These are phyloP conservation scores for Papilio machaon DNA, from an alignment of 1,140 invertebrate genomes.

Conservation along the genomic window DNA sequence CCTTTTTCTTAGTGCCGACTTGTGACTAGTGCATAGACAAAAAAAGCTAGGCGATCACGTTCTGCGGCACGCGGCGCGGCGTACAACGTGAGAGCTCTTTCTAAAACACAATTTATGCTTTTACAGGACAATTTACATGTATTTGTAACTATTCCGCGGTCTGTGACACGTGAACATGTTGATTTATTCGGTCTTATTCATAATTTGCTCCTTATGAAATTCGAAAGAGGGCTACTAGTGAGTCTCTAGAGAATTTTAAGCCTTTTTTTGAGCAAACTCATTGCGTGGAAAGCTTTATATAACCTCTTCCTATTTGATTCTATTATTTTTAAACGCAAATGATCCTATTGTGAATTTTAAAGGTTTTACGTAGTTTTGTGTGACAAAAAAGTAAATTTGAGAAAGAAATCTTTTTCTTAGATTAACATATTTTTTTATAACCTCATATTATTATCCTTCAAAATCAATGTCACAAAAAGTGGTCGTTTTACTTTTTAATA, in stretches of 20 bases:
- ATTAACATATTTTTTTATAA: not conserved
- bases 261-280: conserved; percentile 51
- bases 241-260: conserved; percentile 61
- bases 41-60: conserved; percentile 65
- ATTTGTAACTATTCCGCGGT: conserved; percentile 56
- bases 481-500: not conserved
- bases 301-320: conserved; percentile 51
- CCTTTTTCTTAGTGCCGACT: conserved; percentile 48
- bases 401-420: not conserved
- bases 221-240: conserved; percentile 64
- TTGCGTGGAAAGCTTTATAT: conserved; percentile 57
- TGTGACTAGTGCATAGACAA: conserved; percentile 51
- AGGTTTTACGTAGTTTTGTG: conserved; percentile 9
- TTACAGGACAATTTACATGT: conserved; percentile 61
- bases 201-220: conserved; percentile 65
- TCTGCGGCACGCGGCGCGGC: conserved; percentile 56
- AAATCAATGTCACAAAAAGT: not conserved
- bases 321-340: conserved; percentile 43
- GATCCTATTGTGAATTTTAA: conserved; percentile 21
- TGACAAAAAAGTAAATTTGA: conserved; percentile 2
- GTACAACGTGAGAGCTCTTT: conserved; percentile 70
- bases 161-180: conserved; percentile 52
- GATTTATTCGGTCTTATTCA: conserved; percentile 68
- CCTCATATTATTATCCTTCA: not conserved
- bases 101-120: conserved; percentile 69